phyloP scores from a whole-genome alignment of 1,140 invertebrate genomes.

The Trichogramma pretiosum region DNA sequence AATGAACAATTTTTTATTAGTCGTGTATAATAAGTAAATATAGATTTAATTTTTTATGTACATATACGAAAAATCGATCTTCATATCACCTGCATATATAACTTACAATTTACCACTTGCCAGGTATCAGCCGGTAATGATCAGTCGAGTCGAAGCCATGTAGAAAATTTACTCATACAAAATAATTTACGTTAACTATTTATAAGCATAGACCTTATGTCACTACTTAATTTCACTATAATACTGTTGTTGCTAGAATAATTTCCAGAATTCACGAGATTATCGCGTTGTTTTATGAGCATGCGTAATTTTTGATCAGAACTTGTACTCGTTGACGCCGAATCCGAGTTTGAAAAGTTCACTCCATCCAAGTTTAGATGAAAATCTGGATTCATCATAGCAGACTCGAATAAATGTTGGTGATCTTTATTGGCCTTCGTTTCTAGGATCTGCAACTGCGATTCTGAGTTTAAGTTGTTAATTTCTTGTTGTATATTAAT shows the following conservation, averaged over 20 bases:
- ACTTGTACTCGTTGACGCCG: constrained; percentile 18
- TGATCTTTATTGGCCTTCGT: constrained; percentile 17
- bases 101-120: neutral
- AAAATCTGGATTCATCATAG: constrained; percentile 16
- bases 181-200: constrained; percentile 11
- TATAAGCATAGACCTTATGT: constrained; percentile 32
- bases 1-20: neutral
- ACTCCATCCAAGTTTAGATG: constrained; percentile 19
- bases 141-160: too few relatives aligned
- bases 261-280: constrained; percentile 35
- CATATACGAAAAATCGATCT: neutral
- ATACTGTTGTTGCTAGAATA: constrained; percentile 40
- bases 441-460: constrained; percentile 16
- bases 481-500: constrained; percentile 35
- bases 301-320: constrained; percentile 28
- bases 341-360: constrained; percentile 12
- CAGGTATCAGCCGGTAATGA: too few relatives aligned
- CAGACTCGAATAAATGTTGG: constrained; percentile 18
- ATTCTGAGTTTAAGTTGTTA: constrained; percentile 30
- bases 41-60: neutral
- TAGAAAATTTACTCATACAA: neutral
- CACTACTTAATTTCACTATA: constrained; percentile 32
- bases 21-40: neutral
- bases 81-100: neutral
- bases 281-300: constrained; percentile 32